A percentile compares a stretch with the other conserved stretches of the same genome.
Conservation (phyloP, 2,113 vertebrate species). For the Leucoraja erinaceus region DNA sequence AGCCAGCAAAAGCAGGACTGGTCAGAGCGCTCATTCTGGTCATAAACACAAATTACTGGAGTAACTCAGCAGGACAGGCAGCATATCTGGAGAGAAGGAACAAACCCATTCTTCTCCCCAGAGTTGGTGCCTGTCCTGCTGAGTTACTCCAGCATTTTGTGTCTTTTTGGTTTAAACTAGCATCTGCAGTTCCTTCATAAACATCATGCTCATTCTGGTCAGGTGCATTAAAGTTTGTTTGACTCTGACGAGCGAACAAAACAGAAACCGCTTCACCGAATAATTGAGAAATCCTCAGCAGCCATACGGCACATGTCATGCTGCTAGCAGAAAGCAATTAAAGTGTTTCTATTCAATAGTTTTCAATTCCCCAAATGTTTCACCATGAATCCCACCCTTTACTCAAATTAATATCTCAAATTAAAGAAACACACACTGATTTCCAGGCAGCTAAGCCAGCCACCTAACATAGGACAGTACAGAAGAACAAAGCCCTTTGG, state of each 20-base stretch:
- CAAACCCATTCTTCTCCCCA: too few relatives aligned
- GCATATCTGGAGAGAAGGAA: too few relatives aligned
- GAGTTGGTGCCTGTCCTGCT: too few relatives aligned
- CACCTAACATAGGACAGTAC: too few relatives aligned
- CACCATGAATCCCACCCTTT: background rate
- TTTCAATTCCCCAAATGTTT: conserved; percentile 2
- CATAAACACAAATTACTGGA: too few relatives aligned
- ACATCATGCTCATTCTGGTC: background rate
- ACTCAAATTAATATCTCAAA: background rate
- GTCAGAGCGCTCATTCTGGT: background rate
- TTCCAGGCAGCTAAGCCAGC: background rate
- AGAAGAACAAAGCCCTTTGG: too few relatives aligned
- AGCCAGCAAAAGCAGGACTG: background rate
- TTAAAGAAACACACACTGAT: background rate
- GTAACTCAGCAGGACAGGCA: too few relatives aligned
- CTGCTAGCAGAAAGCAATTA: background rate
- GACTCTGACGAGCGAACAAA: background rate
- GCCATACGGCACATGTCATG: background rate
- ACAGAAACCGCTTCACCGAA: background rate
- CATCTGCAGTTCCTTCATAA: too few relatives aligned
- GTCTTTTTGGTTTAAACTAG: too few relatives aligned
- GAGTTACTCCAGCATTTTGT: too few relatives aligned
- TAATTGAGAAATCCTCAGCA: background rate
- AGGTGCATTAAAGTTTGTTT: background rate
- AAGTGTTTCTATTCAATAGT: background rate